Conservation (phyloP, 2,888 invertebrate species). For the Ypsolopha sequella region DNA sequence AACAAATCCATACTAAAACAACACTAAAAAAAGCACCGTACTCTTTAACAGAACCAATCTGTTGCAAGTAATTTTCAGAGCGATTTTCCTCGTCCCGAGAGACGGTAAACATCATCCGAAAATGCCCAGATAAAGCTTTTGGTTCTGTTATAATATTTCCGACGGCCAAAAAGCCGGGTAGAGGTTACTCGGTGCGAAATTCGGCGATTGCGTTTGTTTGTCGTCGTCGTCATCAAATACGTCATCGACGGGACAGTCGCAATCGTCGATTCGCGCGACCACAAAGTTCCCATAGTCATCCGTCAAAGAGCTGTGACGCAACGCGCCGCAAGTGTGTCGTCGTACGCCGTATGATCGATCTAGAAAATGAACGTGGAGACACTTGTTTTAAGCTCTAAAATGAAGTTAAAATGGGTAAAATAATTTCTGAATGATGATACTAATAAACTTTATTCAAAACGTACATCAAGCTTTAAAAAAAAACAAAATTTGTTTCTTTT, state of each 20-base stretch:
- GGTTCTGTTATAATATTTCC: constrained; percentile 7
- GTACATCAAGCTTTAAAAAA: too few species aligned
- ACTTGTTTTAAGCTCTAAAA: not conserved
- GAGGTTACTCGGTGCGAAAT: constrained; percentile 10
- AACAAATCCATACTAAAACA: not conserved
- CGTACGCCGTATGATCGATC: constrained; percentile 39
- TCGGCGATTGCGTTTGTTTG: constrained; percentile 11
- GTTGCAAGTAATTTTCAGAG: not conserved
- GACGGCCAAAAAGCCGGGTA: constrained; percentile 26
- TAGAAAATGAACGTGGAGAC: constrained; percentile 17
- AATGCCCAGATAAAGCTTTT: not conserved
- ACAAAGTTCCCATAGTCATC: constrained; percentile 70
- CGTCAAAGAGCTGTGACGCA: constrained; percentile 56
- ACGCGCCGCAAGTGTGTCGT: constrained; percentile 52
- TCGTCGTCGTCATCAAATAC: not conserved
- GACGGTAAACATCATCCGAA: too few species aligned
- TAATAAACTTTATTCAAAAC: too few species aligned
- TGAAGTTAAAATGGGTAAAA: not conserved
- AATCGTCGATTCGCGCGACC: constrained; percentile 46
- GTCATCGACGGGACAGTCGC: constrained; percentile 40
- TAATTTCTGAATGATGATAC: too few species aligned
- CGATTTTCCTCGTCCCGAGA: too few species aligned
- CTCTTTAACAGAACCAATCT: not conserved
- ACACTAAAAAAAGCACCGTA: not conserved
- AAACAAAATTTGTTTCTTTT: too few species aligned